A percentile compares a stretch with the other conserved stretches of the same genome.
Conservation (phyloP, 2,113 vertebrate genomes). For the Ibidorhyncha struthersii region DNA sequence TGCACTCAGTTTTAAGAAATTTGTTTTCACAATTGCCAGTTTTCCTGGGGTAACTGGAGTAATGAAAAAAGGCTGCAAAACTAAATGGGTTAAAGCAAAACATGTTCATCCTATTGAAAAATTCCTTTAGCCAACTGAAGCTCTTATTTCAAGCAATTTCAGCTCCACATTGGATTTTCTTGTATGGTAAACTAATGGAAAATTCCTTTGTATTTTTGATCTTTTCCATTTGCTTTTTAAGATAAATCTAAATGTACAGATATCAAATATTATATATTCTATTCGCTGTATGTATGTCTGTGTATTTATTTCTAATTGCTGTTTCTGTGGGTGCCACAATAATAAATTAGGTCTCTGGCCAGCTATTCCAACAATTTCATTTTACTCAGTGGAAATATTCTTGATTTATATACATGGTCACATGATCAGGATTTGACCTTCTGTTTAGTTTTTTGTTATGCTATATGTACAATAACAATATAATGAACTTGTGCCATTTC, state of each 20-base stretch:
- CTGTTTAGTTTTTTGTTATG: slow-evolving; percentile 37
- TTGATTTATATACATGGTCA: slow-evolving; percentile 54
- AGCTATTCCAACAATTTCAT: slow-evolving; percentile 19
- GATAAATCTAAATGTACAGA: background rate
- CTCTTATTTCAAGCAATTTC: background rate
- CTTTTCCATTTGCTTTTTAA: background rate
- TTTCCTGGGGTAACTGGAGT: background rate
- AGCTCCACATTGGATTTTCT: background rate
- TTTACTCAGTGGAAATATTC: slow-evolving; percentile 40
- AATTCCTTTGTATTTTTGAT: background rate
- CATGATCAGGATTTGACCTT: slow-evolving; percentile 50
- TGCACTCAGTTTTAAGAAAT: background rate
- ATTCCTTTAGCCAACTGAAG: background rate
- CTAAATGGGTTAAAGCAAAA: background rate
- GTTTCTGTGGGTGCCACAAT: background rate
- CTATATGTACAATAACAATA: slow-evolving; percentile 43
- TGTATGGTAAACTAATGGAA: background rate
- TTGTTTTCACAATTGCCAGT: background rate
- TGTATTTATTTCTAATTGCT: background rate
- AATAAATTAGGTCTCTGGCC: slow-evolving; percentile 2
- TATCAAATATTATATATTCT: background rate
- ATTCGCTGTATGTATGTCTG: background rate
- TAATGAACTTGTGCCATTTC: slow-evolving; percentile 40
- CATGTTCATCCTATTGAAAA: background rate
- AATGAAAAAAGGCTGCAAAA: background rate